Evolutionary conservation across 2,797 vertebrate genomes (phyloP).

Genomic region (Echeneis naucrates): DNA sequence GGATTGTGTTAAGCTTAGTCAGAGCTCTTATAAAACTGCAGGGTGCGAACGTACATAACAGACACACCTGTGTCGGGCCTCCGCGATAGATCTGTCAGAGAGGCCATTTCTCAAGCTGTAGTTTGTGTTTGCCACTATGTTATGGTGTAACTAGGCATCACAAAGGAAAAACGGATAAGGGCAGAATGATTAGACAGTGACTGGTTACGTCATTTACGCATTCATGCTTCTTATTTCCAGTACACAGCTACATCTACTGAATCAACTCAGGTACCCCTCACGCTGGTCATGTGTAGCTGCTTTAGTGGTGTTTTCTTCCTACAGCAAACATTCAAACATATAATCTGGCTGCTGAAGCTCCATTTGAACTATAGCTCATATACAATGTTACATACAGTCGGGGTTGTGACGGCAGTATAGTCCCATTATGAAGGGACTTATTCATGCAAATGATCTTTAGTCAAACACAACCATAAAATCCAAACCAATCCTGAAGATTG

Average conservation of each 20-base stretch:
- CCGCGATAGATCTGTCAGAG: not conserved
- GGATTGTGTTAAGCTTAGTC: constrained; percentile 29
- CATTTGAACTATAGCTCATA: not conserved
- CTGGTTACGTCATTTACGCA: too few species aligned
- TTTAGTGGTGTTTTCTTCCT: too few species aligned
- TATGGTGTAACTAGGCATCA: not conserved
- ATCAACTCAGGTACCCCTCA: not conserved
- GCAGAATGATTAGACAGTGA: not conserved
- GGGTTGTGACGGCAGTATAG: too few species aligned
- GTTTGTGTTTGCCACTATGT: not conserved
- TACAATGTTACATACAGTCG: not conserved
- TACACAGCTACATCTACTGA: too few species aligned
- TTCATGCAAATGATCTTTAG: too few species aligned
- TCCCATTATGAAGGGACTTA: too few species aligned
- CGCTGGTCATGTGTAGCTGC: too few species aligned
- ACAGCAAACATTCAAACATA: not conserved
- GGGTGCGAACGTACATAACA: not conserved
- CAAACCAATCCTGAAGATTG: too few species aligned
- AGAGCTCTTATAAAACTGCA: not conserved
- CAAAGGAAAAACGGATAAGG: not conserved
- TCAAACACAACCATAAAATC: too few species aligned
- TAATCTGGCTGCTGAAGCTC: not conserved
- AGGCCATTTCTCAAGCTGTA: not conserved
- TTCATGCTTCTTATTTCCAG: too few species aligned
- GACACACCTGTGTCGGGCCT: not conserved